These are phyloP conservation scores for Oncorhynchus mykiss DNA, from an alignment of 2,113 vertebrate genomes.

Conservation along the genomic window DNA sequence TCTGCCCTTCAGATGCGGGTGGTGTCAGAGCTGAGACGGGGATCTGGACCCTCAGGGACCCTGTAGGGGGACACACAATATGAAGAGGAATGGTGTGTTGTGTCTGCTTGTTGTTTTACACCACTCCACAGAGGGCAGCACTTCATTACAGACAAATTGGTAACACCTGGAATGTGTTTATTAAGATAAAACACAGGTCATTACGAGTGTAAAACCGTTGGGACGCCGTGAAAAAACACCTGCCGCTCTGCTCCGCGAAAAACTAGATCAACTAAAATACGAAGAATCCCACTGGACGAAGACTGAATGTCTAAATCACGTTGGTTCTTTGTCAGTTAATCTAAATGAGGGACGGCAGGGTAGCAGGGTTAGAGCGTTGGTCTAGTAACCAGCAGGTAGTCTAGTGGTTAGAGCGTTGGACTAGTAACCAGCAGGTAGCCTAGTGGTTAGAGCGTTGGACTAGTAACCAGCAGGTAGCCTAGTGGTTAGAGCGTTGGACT, in stretches of 20 bases:
- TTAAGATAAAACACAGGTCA: constrained; percentile 55
- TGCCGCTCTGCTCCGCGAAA: not conserved
- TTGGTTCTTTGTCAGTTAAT: too few species aligned
- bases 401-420: too few species aligned
- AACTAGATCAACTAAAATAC: constrained; percentile 29
- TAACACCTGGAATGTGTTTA: constrained; percentile 68
- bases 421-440: too few species aligned
- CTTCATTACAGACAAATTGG: constrained; percentile 73
- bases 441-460: too few species aligned
- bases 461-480: too few species aligned
- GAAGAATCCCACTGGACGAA: not conserved
- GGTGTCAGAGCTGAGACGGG: too few species aligned
- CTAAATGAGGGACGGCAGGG: too few species aligned
- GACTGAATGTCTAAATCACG: too few species aligned
- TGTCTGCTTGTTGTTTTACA: constrained; percentile 49
- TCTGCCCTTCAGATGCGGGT: not conserved
- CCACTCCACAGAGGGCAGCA: constrained; percentile 62
- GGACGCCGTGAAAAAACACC: constrained; percentile 39
- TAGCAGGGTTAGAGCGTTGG: too few species aligned
- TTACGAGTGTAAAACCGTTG: constrained; percentile 46
- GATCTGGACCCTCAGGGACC: not conserved
- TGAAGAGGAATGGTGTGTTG: too few species aligned
- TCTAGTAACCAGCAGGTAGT: too few species aligned
- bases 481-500: too few species aligned
- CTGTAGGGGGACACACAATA: not conserved